Percentiles rank a stretch among this genome's conserved stretches.
phyloP scores from a whole-genome alignment of 1,140 invertebrate species.

The Panagrolaimus sp. region DNA sequence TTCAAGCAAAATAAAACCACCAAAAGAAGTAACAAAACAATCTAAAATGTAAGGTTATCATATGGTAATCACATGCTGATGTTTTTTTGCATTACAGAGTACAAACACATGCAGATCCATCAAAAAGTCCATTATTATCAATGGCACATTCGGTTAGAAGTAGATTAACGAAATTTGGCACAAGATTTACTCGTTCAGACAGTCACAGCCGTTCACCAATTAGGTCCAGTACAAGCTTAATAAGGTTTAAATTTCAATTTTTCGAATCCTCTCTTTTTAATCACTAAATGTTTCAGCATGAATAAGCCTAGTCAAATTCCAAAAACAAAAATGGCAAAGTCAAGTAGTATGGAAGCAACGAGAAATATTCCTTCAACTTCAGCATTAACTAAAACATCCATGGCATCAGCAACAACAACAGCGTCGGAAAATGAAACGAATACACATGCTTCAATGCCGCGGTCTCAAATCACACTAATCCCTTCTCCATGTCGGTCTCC shows the following conservation, averaged over 20 bases:
- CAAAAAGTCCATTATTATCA: slow-evolving; percentile 41
- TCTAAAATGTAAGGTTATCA: slow-evolving; percentile 13
- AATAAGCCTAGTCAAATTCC: background rate
- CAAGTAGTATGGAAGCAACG: background rate
- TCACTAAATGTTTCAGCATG: background rate
- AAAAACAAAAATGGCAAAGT: slow-evolving; percentile 9
- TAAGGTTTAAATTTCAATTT: background rate
- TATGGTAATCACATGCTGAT: background rate
- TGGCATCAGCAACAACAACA: background rate
- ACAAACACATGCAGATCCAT: slow-evolving; percentile 7
- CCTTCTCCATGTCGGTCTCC: slow-evolving; percentile 7
- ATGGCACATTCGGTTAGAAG: slow-evolving; percentile 38
- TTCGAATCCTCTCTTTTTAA: background rate
- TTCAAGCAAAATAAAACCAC: slow-evolving; percentile 16
- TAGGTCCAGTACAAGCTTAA: slow-evolving; percentile 19
- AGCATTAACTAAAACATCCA: background rate
- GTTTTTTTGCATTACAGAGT: background rate
- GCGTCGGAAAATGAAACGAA: background rate
- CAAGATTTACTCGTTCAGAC: slow-evolving; percentile 18
- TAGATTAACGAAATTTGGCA: slow-evolving; percentile 30
- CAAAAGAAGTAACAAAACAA: slow-evolving; percentile 1
- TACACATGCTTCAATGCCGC: background rate
- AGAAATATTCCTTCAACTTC: background rate
- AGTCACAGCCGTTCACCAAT: slow-evolving; percentile 22
- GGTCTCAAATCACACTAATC: background rate